Evolutionary conservation across 2,797 vertebrate genomes (phyloP), one percentile per base, ranked within the genome.

Genomic region (Enteromius thamalakanensis): DNA sequence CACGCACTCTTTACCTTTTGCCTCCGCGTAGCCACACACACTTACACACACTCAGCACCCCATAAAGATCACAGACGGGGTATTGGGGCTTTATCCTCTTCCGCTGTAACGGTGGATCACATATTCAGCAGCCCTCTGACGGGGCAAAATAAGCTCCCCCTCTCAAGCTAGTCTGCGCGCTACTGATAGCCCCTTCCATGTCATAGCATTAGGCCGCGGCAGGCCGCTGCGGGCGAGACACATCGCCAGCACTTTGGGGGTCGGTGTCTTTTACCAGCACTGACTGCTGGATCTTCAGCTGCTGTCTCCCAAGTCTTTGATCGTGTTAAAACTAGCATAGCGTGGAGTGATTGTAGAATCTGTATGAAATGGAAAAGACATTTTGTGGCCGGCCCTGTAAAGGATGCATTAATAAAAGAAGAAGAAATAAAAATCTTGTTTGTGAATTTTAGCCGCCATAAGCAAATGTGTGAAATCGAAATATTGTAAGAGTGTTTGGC

Each of bases 151-250:
- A 80, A 67, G 80, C 79, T 81, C 71, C 71, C 83, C 45, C 82
- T 83, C 55, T 79, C 77, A 74, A 72, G 72, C 55, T 53, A 81
- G 89, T 85, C 89, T 90, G 88, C 85, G 83, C 65, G 69, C 83
- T 68, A 82, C 89, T 85, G 86, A 92, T 93, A 93, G 91, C 91
- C 91, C 87, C 87, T 90, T 90, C 92, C 92, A 93, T 94, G 91
- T 94, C 93, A 93, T 92, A 89, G 92, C 90, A 93, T 93, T 94
- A 94, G 89, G 60, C 55, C 14, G 14, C 74, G 60, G 74, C 79
- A 64, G 80, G 85, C 76, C 71, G 81, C 91, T 87, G 88, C 34
- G 91, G 91, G 90, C 89, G 87, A 87, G 90, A 92, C 92, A 91
- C 88, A 90, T 89, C 86, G 80, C 92, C 92, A 91, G 90, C 91